phyloP scores from a whole-genome alignment of 1,140 invertebrate genomes.

The Plodia interpunctella region DNA sequence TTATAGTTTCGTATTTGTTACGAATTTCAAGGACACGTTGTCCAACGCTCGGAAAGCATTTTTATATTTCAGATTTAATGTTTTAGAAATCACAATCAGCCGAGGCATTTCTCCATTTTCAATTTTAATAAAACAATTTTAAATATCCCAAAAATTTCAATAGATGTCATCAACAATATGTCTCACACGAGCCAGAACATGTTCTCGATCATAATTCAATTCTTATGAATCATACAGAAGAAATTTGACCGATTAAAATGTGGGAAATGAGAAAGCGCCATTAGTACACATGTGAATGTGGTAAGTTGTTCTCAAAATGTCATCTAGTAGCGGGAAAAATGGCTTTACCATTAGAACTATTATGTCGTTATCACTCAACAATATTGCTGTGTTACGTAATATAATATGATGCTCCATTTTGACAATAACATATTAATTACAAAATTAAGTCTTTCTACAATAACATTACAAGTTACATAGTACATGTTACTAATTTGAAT shows the following conservation, averaged over 20 bases:
- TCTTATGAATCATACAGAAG: slow-evolving; percentile 23
- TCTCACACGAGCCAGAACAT: neutral
- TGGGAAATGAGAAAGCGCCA: slow-evolving; percentile 33
- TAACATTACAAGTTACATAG: no score
- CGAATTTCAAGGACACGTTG: no score
- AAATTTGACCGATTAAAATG: slow-evolving; percentile 29
- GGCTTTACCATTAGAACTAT: slow-evolving; percentile 1
- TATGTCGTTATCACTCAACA: neutral
- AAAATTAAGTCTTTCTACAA: no score
- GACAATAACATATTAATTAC: no score
- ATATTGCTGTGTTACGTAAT: neutral
- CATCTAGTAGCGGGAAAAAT: neutral
- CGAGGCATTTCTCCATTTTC: no score
- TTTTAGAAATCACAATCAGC: no score
- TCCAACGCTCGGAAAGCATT: no score
- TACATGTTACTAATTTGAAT: no score
- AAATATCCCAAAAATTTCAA: neutral
- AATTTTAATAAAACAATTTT: no score
- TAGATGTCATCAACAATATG: neutral
- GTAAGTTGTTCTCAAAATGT: neutral
- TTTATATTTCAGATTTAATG: no score
- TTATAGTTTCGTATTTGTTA: no score
- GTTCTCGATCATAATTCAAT: slow-evolving; percentile 1
- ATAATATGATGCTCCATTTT: slow-evolving; percentile 9
- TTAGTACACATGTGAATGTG: neutral